Evolutionary conservation across 2,797 vertebrate species (phyloP).

Genomic region (Microctenopoma steveboyesi): DNA sequence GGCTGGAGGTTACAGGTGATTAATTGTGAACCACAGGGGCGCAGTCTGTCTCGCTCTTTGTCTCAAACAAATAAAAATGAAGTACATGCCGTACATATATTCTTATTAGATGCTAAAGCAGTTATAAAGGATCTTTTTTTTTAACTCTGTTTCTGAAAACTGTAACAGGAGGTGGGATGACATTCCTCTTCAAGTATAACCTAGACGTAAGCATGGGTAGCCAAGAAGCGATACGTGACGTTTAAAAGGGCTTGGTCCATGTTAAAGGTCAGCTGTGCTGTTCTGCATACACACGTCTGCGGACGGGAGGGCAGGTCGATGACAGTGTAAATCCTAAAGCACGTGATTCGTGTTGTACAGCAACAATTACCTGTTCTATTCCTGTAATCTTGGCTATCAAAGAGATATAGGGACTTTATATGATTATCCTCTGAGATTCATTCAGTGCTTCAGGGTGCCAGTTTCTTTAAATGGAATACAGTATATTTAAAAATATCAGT

Average conservation of each 20-base stretch:
- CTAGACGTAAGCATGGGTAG: constrained; percentile 3
- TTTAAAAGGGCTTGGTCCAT: constrained; percentile 29
- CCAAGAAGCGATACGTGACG: constrained; percentile 15
- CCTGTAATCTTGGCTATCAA: constrained; percentile 12
- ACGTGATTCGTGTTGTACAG: not conserved
- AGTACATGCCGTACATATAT: not conserved
- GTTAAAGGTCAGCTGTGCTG: constrained; percentile 52
- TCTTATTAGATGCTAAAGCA: not conserved
- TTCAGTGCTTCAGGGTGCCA: constrained; percentile 28
- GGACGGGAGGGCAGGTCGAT: constrained; percentile 45
- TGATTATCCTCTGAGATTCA: constrained; percentile 17
- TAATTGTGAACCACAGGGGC: not conserved
- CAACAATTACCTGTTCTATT: not conserved
- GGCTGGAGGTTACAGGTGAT: constrained; percentile 11
- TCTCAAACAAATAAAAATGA: not conserved
- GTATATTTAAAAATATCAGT: too few relatives aligned
- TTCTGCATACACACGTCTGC: constrained; percentile 23
- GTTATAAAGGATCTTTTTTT: not conserved
- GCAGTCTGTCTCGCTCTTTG: not conserved
- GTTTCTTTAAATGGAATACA: not conserved
- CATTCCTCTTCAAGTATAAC: constrained; percentile 15
- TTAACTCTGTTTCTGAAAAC: not conserved
- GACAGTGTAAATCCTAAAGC: constrained; percentile 18
- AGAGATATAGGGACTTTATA: constrained; percentile 31
- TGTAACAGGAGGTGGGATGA: constrained; percentile 8